phyloP scores from a whole-genome alignment of 1,140 invertebrate genomes.

The Campoletis sonorensis region DNA sequence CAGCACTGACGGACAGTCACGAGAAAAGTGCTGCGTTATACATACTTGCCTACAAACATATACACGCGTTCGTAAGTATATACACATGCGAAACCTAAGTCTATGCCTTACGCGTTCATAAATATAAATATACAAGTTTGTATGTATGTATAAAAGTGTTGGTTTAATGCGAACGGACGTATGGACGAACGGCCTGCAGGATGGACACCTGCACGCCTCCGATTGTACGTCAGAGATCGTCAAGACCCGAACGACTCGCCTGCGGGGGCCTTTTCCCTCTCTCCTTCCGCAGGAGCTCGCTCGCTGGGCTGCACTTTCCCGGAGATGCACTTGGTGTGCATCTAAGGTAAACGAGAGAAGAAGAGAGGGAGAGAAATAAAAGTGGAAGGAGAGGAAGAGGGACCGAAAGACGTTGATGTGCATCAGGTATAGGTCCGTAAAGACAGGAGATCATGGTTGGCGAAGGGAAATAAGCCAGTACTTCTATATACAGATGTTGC shows the following conservation, averaged over 20 bases:
- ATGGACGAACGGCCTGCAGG: conserved; percentile 39
- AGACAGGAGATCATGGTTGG: not conserved
- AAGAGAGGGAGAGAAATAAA: not conserved
- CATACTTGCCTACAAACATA: not conserved
- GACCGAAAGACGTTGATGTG: not conserved
- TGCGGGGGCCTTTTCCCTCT: conserved; percentile 41
- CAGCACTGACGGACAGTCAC: conserved; percentile 63
- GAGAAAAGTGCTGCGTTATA: not conserved
- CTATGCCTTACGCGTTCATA: too few relatives aligned
- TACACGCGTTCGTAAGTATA: not conserved
- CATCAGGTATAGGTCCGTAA: not conserved
- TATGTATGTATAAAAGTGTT: conserved; percentile 2
- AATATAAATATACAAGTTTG: not conserved
- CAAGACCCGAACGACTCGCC: conserved; percentile 41
- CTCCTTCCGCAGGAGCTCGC: not conserved
- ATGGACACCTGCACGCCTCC: conserved; percentile 70
- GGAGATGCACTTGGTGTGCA: conserved; percentile 27
- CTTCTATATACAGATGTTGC: not conserved
- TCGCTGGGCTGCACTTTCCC: not conserved
- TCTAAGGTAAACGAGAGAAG: conserved; percentile 11
- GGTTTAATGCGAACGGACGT: conserved; percentile 28
- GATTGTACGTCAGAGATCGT: conserved; percentile 66
- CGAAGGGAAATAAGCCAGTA: conserved; percentile 13
- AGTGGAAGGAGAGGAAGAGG: not conserved
- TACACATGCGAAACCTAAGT: not conserved